Evolutionary conservation across 2,888 invertebrate species (phyloP), one percentile per base, ranked within the genome.

Genomic region (Meteorus colon): DNA sequence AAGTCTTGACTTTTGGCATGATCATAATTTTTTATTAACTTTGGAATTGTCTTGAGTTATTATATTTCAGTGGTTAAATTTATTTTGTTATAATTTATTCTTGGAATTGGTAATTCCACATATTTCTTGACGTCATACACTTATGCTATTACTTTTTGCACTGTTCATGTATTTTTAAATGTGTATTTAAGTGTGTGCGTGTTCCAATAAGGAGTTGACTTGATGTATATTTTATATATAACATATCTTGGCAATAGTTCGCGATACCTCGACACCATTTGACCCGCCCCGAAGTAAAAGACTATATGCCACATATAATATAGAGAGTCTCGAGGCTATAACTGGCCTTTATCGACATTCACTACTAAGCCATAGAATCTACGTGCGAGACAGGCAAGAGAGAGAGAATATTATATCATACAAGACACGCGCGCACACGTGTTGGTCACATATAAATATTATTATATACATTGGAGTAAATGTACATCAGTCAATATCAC

Each of bases 291-390:
- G 60, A 62, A 31, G 62, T 55, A 55, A 55, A 51, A 45, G 14
- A 71, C 16, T 60, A 55, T 51, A 73, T 59, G 41, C 63, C 34
- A 41, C 41, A 48, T 73, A 37, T 73, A 73, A 60, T 51, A 73
- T 74, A 27, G 29, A 27, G 29, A 41, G 59, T 31, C 74, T 62
- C 69, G 70, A 70, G 73, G 79, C 71, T 79, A 79, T 79, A 79
- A 78, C 74, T 70, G 78, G 67, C 72, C 74, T 78, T 79, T 78
- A 63, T 78, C 78, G 79, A 79, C 77, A 78, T 79, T 78, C 75
- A 73, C 63, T 73, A 73, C 74, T 63, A 59, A 71, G 69, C 70
- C 75, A 70, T 65, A 55, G 55, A 19, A 14, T 34, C n/a, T 29
- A 24, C 5, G 48, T 45, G 68, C 29, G 16, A 27, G n/a, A 29